Conservation (phyloP, 2,113 vertebrate genomes). For the Athene noctua region DNA sequence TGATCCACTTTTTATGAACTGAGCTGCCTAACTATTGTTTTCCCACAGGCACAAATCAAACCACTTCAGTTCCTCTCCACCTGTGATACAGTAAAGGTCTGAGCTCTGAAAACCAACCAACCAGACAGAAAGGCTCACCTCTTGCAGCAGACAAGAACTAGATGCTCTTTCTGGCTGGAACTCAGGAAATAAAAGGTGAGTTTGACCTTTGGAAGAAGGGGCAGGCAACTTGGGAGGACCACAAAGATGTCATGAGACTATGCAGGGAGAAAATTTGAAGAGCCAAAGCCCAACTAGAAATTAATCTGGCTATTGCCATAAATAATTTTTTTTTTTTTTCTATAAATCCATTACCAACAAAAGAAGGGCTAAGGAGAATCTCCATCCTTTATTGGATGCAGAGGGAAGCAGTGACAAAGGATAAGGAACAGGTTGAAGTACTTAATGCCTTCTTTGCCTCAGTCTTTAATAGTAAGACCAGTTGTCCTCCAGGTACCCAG, state of each 20-base stretch:
- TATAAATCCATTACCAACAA: not conserved
- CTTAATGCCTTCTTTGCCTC: not conserved
- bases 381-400: not conserved
- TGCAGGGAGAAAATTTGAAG: not conserved
- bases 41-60: not conserved
- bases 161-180: not conserved
- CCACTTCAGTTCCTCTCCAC: not conserved
- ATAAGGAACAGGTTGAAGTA: not conserved
- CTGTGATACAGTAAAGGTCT: not conserved
- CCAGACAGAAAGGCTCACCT: not conserved
- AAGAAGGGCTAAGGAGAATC: not conserved
- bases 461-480: not conserved
- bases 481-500: not conserved
- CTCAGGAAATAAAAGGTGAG: rapidly evolving
- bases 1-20: not conserved
- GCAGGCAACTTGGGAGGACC: not conserved
- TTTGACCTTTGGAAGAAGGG: not conserved
- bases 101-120: not conserved
- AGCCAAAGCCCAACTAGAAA: not conserved
- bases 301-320: not conserved
- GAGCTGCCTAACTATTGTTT: not conserved
- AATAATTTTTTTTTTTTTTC: not conserved
- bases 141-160: not conserved
- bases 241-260: not conserved
- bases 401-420: not conserved